Evolutionary conservation across 2,113 vertebrate genomes (phyloP), one percentile per base, ranked within the genome.

Genomic region (Lasiurus cinereus): DNA sequence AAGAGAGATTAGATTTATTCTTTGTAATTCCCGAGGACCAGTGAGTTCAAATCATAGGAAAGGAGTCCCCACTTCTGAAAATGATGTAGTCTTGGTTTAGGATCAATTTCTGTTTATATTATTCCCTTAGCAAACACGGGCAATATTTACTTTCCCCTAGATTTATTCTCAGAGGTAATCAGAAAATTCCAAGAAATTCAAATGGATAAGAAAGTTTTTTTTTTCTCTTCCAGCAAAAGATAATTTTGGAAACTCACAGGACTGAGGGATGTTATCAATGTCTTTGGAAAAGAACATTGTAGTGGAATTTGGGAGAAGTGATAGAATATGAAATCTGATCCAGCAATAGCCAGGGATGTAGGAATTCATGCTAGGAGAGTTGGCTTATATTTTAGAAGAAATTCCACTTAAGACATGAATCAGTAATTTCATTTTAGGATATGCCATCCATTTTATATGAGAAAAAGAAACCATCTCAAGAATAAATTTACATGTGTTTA

Each of bases 1-100:
- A 39, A 39, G 16, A 78, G 6, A 8, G 0, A 29, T 66, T 46
- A 67, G 13, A 31, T 27, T 31, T 46, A 70, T 11, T 64, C 62
- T n/a, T 18, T 22, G 0, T 56, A 54, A 39, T 14, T 46, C 2
- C 3, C 6, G 6, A 48, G 14, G 7, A 43, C 5, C 14, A 29
- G 10, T 73, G 43, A 59, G 12, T 62, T 39, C 12, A 79, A 50
- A 21, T 36, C 31, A n/a, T 6, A 78, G 64, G 39, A 83, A 46
- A 84, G 11, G 31, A 15, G 1, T 1, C 74, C 31, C 13, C 11
- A 54, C 5, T n/a, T 72, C 46, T 78, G 33, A 22, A 54, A 66
- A 73, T 5, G 14, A 48, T 8, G 3, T 73, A 5, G 31, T 43
- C 27, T 84, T 90, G 8, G 1, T 46, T 72, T 66, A 80, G 31